These are phyloP conservation scores for Actinia equina DNA, from an alignment of 64 coral and sea anemone genomes.

Conservation along the genomic window DNA sequence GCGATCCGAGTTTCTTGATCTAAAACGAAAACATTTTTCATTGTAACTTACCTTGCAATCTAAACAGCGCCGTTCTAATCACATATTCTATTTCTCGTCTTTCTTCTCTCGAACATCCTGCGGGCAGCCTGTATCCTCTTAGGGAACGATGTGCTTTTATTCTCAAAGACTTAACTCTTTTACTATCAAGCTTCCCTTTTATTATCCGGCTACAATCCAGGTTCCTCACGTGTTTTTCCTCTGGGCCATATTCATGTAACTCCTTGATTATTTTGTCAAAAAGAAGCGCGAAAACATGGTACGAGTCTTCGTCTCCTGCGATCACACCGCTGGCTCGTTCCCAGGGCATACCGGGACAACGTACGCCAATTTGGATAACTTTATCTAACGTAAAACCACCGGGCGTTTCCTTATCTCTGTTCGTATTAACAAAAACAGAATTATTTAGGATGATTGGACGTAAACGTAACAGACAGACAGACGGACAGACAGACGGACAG, in stretches of 20 bases:
- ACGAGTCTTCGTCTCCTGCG: constrained; percentile 74
- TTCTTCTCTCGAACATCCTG: constrained; percentile 31
- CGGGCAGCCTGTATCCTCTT: constrained; percentile 54
- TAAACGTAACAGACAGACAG: no score
- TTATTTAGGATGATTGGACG: no score
- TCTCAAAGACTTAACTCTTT: constrained; percentile 37
- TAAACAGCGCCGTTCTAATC: constrained; percentile 44
- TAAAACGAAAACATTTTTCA: no score
- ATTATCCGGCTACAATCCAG: constrained; percentile 34
- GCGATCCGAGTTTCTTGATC: no score
- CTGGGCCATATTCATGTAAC: constrained; percentile 32
- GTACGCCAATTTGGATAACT: constrained; percentile 81
- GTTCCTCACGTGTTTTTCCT: constrained; percentile 34
- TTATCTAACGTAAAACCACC: constrained; percentile 63
- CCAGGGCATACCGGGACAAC: constrained; percentile 68
- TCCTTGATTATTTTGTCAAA: constrained; percentile 69
- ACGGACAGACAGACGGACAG: no score
- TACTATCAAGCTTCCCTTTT: constrained; percentile 35
- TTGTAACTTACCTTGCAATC: constrained; percentile 56
- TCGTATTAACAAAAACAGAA: not conserved
- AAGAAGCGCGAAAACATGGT: constrained; percentile 54
- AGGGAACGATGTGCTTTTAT: constrained; percentile 55
- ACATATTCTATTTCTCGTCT: constrained; percentile 53
- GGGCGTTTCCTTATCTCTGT: constrained; percentile 31
- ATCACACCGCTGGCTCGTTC: constrained; percentile 56